Percentiles rank a stretch among this genome's conserved stretches.
These are phyloP conservation scores for Cheirogaleus major DNA, from an alignment of 2,797 vertebrate species.

Conservation along the genomic window DNA sequence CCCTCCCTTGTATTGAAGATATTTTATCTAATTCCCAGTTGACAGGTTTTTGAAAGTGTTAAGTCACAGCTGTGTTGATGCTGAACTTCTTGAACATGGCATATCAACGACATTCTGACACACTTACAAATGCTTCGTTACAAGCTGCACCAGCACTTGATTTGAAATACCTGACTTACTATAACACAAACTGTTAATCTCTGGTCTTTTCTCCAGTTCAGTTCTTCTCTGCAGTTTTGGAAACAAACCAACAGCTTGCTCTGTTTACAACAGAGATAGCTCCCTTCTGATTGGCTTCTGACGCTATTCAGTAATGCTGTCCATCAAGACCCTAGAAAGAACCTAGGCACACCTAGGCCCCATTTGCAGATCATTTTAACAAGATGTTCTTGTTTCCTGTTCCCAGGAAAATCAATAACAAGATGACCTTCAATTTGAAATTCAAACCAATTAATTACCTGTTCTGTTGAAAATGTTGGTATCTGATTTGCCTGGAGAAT, in stretches of 20 bases:
- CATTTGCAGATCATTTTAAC: constrained; percentile 63
- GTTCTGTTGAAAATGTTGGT: constrained; percentile 75
- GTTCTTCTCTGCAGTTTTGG: constrained; percentile 69
- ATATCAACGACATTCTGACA: constrained; percentile 69
- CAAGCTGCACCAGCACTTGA: constrained; percentile 77
- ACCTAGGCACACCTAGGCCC: background rate
- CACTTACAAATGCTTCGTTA: constrained; percentile 76
- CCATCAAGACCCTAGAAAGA: constrained; percentile 44
- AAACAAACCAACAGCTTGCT: constrained; percentile 77
- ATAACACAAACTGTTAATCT: constrained; percentile 80
- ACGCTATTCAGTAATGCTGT: constrained; percentile 56
- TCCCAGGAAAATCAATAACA: constrained; percentile 78
- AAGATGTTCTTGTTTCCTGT: constrained; percentile 67
- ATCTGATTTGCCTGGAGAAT: constrained; percentile 80
- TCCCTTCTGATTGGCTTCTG: constrained; percentile 78
- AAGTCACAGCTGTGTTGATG: constrained; percentile 83
- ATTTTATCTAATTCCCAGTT: constrained; percentile 83
- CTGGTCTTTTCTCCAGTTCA: constrained; percentile 67
- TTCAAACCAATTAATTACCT: constrained; percentile 80
- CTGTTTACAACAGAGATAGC: constrained; percentile 70
- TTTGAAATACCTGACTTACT: constrained; percentile 79
- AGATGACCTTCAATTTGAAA: constrained; percentile 77
- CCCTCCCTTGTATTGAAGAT: constrained; percentile 74
- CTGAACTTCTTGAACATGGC: constrained; percentile 75
- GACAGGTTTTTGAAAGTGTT: constrained; percentile 78